Percentiles rank a stretch among this genome's conserved stretches.
Evolutionary conservation across 2,888 invertebrate genomes (phyloP).

Genomic region (Luperina testacea): DNA sequence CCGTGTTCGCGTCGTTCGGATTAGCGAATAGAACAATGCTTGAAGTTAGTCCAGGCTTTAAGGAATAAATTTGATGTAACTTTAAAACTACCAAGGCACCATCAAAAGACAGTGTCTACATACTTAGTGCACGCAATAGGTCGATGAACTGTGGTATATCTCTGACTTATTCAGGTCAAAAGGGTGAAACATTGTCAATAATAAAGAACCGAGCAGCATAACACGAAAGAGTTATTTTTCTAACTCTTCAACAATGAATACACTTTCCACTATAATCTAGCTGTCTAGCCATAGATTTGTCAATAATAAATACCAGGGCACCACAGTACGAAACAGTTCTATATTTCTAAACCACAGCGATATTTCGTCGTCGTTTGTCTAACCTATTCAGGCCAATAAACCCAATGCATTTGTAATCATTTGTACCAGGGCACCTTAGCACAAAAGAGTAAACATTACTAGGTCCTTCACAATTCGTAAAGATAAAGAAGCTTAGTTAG

Average conservation of each 20-base stretch:
- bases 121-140: background rate
- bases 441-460: constrained; percentile 20
- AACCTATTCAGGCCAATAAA: constrained; percentile 8
- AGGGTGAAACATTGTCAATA: constrained; percentile 9
- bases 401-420: constrained; percentile 4
- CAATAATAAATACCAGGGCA: background rate
- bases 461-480: constrained; percentile 9
- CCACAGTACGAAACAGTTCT: background rate
- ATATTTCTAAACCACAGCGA: background rate
- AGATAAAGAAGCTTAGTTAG: constrained; percentile 32
- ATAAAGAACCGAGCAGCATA: background rate
- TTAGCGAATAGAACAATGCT: constrained; percentile 26
- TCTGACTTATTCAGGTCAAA: constrained; percentile 3
- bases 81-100: background rate
- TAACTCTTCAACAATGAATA: background rate
- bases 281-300: background rate
- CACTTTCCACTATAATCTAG: background rate
- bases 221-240: background rate
- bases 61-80: constrained; percentile 40
- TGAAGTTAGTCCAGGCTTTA: constrained; percentile 37
- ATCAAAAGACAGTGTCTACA: background rate
- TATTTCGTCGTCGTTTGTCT: background rate
- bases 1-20: constrained; percentile 23
- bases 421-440: constrained; percentile 24
- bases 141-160: constrained; percentile 3